Evolutionary conservation across 2,797 vertebrate species (phyloP).

Genomic region (Platalea minor): DNA sequence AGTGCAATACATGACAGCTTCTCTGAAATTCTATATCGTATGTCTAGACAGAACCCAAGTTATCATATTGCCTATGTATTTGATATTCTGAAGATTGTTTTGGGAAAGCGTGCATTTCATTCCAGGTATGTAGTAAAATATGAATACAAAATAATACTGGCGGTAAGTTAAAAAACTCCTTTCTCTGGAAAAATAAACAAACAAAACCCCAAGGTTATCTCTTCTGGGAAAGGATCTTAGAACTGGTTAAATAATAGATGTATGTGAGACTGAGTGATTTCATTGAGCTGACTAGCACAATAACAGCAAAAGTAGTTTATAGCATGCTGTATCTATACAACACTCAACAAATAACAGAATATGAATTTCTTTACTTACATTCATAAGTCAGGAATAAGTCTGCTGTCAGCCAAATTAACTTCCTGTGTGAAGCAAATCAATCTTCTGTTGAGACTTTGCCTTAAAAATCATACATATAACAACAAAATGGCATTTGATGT

Average conservation of each 20-base stretch:
- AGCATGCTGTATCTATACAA: neutral
- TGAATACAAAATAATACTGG: neutral
- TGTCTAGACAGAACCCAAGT: neutral
- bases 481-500: neutral
- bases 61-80: neutral
- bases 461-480: neutral
- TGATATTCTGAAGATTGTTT: neutral
- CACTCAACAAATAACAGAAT: neutral
- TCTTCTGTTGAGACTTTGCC: neutral
- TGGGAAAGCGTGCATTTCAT: neutral
- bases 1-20: neutral
- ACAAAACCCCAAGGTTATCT: neutral
- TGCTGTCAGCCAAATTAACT: neutral
- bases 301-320: neutral
- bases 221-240: neutral
- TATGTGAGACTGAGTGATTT: neutral
- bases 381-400: neutral
- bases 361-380: neutral
- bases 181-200: neutral
- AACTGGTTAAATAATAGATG: constrained; percentile 10
- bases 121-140: neutral
- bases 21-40: neutral
- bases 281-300: neutral
- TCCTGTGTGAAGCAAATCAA: neutral
- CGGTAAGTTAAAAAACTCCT: neutral